Evolutionary conservation across 2,113 vertebrate genomes (phyloP).

Genomic region (Trematomus loennbergii): DNA sequence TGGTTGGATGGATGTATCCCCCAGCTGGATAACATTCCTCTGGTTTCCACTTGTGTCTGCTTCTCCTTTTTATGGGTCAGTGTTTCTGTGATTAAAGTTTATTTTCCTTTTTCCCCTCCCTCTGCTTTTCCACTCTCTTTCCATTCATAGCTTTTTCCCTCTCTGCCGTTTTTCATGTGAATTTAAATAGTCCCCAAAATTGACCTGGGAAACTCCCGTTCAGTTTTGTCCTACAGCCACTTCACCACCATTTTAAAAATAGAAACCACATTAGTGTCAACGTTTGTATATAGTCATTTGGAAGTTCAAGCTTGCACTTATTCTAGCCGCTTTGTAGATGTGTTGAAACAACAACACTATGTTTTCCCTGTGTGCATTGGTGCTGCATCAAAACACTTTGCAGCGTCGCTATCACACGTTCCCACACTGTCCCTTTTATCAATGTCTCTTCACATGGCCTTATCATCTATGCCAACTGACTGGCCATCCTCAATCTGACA

Average conservation of each 20-base stretch:
- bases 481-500: slow-evolving; percentile 65
- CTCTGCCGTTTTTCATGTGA: slow-evolving; percentile 60
- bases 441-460: slow-evolving; percentile 34
- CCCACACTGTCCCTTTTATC: slow-evolving; percentile 51
- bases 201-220: slow-evolving; percentile 63
- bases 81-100: slow-evolving; percentile 84
- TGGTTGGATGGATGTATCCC: slow-evolving; percentile 78
- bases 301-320: background rate
- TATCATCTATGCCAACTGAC: slow-evolving; percentile 66
- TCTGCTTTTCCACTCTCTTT: slow-evolving; percentile 72
- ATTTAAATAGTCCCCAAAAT: slow-evolving; percentile 63
- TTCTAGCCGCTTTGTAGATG: background rate
- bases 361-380: slow-evolving; percentile 1
- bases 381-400: background rate
- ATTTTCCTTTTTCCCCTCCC: slow-evolving; percentile 56
- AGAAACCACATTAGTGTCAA: background rate
- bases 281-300: slow-evolving; percentile 19
- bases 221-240: slow-evolving; percentile 19
- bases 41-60: slow-evolving; percentile 84
- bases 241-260: slow-evolving; percentile 15
- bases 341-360: slow-evolving; percentile 2
- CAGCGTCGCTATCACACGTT: slow-evolving; percentile 31
- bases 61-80: slow-evolving; percentile 81
- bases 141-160: slow-evolving; percentile 77
- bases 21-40: slow-evolving; percentile 82